phyloP scores from a whole-genome alignment of 2,888 invertebrate species.

The Lithophane semibrunnea region DNA sequence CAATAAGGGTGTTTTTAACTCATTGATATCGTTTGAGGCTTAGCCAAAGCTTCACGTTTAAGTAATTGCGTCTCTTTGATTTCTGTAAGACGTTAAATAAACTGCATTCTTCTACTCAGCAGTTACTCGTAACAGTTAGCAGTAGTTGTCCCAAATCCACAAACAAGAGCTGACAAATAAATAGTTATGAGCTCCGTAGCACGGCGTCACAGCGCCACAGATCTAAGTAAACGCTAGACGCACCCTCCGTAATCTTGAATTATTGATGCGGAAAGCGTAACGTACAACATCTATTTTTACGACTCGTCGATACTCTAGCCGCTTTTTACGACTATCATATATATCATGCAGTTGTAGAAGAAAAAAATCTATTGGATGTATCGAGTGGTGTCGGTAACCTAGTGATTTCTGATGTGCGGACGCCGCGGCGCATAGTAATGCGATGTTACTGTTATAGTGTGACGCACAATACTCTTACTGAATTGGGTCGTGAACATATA shows the following conservation, averaged over 20 bases:
- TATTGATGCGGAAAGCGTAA: constrained; percentile 85
- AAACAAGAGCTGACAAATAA: constrained; percentile 44
- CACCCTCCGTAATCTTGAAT: constrained; percentile 84
- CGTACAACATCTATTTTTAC: constrained; percentile 87
- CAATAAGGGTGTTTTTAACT: neutral
- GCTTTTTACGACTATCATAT: constrained; percentile 86
- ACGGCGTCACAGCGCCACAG: constrained; percentile 54
- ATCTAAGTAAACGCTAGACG: constrained; percentile 64
- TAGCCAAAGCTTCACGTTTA: neutral
- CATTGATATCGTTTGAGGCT: neutral
- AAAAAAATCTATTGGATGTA: constrained; percentile 83
- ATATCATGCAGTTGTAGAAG: constrained; percentile 85
- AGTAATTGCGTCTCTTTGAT: neutral
- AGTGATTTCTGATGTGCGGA: constrained; percentile 79
- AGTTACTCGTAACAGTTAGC: constrained; percentile 15
- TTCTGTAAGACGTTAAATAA: constrained; percentile 5
- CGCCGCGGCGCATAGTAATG: constrained; percentile 80
- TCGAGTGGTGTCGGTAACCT: constrained; percentile 83
- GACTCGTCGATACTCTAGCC: constrained; percentile 78
- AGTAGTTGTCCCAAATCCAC: constrained; percentile 46
- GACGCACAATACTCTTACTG: constrained; percentile 69
- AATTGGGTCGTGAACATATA: constrained; percentile 71
- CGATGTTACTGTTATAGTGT: constrained; percentile 69
- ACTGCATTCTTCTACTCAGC: constrained; percentile 29
- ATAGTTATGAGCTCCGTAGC: constrained; percentile 38